These are phyloP conservation scores for Plectus sambesii DNA, from an alignment of 1,140 invertebrate genomes.

Conservation along the genomic window DNA sequence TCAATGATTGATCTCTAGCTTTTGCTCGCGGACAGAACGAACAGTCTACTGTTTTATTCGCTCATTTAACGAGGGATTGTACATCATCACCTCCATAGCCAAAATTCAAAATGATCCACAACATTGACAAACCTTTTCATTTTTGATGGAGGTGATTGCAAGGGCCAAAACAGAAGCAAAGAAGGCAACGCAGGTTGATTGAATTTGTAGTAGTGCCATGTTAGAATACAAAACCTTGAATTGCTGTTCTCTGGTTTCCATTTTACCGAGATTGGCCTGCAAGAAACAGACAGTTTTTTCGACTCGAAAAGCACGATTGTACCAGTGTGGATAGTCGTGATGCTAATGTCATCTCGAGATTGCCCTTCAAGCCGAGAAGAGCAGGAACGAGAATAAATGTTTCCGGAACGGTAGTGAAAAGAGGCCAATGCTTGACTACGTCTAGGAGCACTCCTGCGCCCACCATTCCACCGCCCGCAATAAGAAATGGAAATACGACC, in stretches of 20 bases:
- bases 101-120: too few species aligned
- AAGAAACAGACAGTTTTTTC: constrained; percentile 13
- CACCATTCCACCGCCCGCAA: constrained; percentile 84
- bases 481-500: constrained; percentile 73
- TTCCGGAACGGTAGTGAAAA: constrained; percentile 71
- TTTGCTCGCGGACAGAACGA: too few species aligned
- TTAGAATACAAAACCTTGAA: constrained; percentile 50
- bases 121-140: too few species aligned
- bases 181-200: constrained; percentile 82
- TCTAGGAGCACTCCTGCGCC: constrained; percentile 72
- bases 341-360: constrained; percentile 92
- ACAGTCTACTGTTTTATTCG: too few species aligned
- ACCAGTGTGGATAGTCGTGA: constrained; percentile 63
- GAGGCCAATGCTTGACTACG: constrained; percentile 73
- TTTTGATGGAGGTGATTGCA: constrained; percentile 63
- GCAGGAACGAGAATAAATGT: constrained; percentile 85
- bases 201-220: constrained; percentile 62
- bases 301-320: constrained; percentile 12
- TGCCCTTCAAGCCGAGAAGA: constrained; percentile 78
- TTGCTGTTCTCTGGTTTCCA: constrained; percentile 40
- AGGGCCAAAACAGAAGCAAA: constrained; percentile 74
- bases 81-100: too few species aligned
- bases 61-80: too few species aligned
- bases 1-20: too few species aligned
- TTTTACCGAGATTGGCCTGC: constrained; percentile 40